A percentile compares a stretch with the other conserved stretches of the same genome.
These are phyloP conservation scores for Upupa epops DNA, from an alignment of 2,113 vertebrate species.

Conservation along the genomic window DNA sequence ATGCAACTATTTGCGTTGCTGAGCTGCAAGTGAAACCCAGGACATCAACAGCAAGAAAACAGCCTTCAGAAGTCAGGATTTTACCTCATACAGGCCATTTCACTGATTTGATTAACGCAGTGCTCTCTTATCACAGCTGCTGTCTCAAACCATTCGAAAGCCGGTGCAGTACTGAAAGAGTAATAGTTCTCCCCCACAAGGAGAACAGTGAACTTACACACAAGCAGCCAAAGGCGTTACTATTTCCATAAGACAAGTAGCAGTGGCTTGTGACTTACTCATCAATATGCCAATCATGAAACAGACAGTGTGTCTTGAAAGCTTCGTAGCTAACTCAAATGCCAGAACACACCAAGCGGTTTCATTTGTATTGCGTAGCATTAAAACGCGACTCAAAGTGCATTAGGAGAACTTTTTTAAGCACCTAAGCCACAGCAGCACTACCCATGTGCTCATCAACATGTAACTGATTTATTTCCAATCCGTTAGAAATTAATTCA, in stretches of 20 bases:
- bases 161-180: background rate
- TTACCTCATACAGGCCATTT: background rate
- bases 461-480: background rate
- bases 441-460: background rate
- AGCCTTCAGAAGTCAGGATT: background rate
- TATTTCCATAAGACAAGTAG: background rate
- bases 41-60: background rate
- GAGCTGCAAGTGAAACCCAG: background rate
- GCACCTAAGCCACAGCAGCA: background rate
- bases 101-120: background rate
- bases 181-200: background rate
- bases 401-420: background rate
- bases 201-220: accelerated
- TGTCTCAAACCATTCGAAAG: background rate
- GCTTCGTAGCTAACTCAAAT: background rate
- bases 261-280: background rate
- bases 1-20: background rate
- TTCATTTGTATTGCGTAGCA: accelerated
- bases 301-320: background rate
- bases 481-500: background rate
- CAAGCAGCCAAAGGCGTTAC: background rate
- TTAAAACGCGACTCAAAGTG: background rate
- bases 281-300: background rate
- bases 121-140: background rate
- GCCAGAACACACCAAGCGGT: background rate